Evolutionary conservation across 2,113 vertebrate species (phyloP), one percentile per base, ranked within the genome.

Genomic region (Collichthys lucidus): DNA sequence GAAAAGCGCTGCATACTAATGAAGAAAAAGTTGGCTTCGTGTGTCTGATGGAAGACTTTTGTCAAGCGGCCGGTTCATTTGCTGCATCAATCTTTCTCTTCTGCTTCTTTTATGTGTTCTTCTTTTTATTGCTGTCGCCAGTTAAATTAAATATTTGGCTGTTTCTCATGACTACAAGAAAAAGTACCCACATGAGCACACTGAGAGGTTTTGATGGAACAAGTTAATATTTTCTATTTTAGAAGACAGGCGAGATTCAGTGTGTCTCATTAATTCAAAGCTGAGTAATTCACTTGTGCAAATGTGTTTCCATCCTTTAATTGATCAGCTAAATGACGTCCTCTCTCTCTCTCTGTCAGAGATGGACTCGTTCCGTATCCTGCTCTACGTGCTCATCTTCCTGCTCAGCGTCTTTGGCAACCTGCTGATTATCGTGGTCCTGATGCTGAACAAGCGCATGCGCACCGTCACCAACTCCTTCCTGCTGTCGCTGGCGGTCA

Each of bases 401-500:
- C 87, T 96, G 71, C 94, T 98, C 78, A 97, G 97, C 4, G 94
- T 97, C 0, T 95, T 96, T 0, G 98, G 98, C 52, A 99, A 98
- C 42, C 86, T 95, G 4, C 95, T 99, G 70, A 97, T 99, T 82
- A 96, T 98, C 26, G 87, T 95, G 35, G 98, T 98, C 40, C 94
- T 98, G 94, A 88, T 93, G 11, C 86, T 96, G 68, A 98, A 97
- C 95, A 97, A 97, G 74, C 96, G 97, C 5, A 96, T 99, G 90
- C 95, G 97, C 20, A 99, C 98, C 0, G 96, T 99, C 93, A 99
- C 98, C 93, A 99, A 99, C 91, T 96, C 94, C 93, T 98, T 99
- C 95, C 94, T 99, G 93, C 95, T 99, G 75, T 99, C 98, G 0
- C 94, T 99, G 93, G 97, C 98, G 0, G 91, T 98, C 88, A 99